phyloP scores from a whole-genome alignment of 2,797 vertebrate species.

The Darevskia nairensis region DNA sequence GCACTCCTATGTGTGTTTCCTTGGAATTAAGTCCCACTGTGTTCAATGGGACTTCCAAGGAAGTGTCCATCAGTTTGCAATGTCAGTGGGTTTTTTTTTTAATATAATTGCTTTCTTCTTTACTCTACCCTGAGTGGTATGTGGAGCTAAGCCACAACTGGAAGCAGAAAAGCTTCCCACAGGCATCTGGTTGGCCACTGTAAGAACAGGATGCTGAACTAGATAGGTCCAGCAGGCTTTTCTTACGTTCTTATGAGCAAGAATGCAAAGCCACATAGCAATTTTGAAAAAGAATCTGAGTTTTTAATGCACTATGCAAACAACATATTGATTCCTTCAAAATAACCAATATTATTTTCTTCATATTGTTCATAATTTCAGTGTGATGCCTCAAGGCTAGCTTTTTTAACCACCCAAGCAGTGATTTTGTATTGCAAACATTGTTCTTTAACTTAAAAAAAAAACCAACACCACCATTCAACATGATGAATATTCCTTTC shows the following conservation, averaged over 20 bases:
- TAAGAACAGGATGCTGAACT: too few species aligned
- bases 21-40: not conserved
- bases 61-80: too few species aligned
- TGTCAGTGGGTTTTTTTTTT: too few species aligned
- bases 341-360: not conserved
- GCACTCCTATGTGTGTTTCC: not conserved
- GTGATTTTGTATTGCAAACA: not conserved
- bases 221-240: too few species aligned
- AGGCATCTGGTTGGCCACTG: too few species aligned
- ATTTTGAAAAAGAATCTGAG: not conserved
- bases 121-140: too few species aligned
- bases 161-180: too few species aligned
- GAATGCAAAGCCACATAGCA: not conserved
- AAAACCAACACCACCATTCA: rapidly evolving
- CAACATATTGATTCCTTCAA: not conserved
- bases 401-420: not conserved
- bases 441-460: not conserved
- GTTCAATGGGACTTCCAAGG: too few species aligned
- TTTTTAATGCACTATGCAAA: not conserved
- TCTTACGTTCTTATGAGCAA: not conserved
- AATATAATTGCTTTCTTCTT: too few species aligned
- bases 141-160: too few species aligned
- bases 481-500: conserved; percentile 25
- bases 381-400: not conserved
- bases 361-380: not conserved